Conservation (phyloP, 2,888 invertebrate genomes). For the Ophion costatus region DNA sequence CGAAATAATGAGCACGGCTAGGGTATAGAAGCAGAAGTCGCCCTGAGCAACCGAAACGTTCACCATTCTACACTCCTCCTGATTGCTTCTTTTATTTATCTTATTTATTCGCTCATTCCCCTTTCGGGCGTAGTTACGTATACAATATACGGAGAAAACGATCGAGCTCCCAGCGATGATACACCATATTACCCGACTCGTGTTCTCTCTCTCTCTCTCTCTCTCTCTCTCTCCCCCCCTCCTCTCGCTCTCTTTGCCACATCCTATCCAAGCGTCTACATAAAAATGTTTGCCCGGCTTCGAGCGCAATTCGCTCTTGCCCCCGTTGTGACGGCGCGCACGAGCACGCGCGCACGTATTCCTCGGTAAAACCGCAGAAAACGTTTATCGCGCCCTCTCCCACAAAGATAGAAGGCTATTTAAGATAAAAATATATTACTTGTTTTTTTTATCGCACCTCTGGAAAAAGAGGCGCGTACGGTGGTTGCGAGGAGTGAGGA, state of each 20-base stretch:
- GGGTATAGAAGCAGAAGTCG: slow-evolving; percentile 45
- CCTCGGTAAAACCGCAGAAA: slow-evolving; percentile 45
- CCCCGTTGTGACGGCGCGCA: slow-evolving; percentile 18
- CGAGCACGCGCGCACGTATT: neutral
- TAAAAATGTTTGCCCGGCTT: slow-evolving; percentile 30
- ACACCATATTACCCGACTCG: slow-evolving; percentile 38
- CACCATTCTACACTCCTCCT: slow-evolving; percentile 34
- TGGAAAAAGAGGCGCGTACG: too few relatives aligned
- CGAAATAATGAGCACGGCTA: slow-evolving; percentile 55
- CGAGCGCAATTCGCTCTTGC: slow-evolving; percentile 33
- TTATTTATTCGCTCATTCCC: slow-evolving; percentile 47
- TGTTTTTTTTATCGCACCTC: too few relatives aligned
- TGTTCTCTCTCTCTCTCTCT: slow-evolving; percentile 4
- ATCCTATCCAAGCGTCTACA: slow-evolving; percentile 6
- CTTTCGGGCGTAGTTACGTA: neutral
- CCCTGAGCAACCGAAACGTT: slow-evolving; percentile 30
- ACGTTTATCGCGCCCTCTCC: slow-evolving; percentile 36
- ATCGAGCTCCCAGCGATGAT: neutral
- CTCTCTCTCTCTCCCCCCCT: too few relatives aligned
- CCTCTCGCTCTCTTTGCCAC: slow-evolving; percentile 18
- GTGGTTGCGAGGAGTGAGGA: too few relatives aligned
- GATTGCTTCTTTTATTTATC: slow-evolving; percentile 58
- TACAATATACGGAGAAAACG: neutral
- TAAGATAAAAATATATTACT: neutral
- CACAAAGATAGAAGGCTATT: neutral